Evolutionary conservation across 2,113 vertebrate species (phyloP).

Genomic region (Albula goreensis): DNA sequence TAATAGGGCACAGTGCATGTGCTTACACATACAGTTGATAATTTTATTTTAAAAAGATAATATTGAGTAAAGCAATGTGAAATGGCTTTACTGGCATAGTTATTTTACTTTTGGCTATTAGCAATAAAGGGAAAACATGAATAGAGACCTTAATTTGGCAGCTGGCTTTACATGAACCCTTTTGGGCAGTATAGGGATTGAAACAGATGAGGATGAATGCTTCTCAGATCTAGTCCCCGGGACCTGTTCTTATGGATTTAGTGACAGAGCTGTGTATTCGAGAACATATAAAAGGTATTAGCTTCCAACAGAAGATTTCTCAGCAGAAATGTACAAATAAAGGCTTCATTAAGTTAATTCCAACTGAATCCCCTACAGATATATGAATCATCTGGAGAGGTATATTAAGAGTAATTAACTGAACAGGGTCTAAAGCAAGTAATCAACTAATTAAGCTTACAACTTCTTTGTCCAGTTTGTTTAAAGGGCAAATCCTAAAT

Average conservation of each 20-base stretch:
- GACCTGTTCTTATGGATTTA: neutral
- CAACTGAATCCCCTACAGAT: no score
- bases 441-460: neutral
- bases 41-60: no score
- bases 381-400: no score
- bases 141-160: neutral
- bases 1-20: neutral
- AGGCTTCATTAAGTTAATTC: no score
- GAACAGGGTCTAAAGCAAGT: neutral
- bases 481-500: neutral
- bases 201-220: neutral
- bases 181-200: neutral
- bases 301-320: neutral
- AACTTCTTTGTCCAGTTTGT: neutral
- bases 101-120: neutral
- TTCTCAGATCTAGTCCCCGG: neutral
- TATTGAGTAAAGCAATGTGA: neutral
- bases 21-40: neutral
- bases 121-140: neutral
- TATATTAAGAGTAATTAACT: no score
- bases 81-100: neutral
- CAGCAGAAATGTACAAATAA: no score
- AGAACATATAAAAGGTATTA: neutral
- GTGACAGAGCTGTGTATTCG: neutral
- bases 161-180: neutral